Evolutionary conservation across 2,113 vertebrate genomes (phyloP), one percentile per base, ranked within the genome.

Genomic region (Mormoops blainvillei): DNA sequence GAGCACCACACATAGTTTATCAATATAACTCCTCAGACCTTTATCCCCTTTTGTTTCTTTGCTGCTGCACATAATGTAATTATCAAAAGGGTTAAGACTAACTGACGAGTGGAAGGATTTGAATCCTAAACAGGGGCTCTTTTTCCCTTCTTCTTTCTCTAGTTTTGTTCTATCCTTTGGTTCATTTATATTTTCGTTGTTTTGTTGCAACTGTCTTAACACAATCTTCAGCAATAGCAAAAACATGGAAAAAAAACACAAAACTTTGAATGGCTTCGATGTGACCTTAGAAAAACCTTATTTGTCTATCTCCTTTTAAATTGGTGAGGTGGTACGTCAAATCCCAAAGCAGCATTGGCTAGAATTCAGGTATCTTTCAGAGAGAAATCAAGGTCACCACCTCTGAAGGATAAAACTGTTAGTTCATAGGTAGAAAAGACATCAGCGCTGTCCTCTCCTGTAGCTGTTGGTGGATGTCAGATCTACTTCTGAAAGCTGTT

Each of bases 11-110:
- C 98, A 0, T 98, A 98, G 97, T 98, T 98, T 98, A 98, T 98
- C 98, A 99, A 98, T 98, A 98, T 98, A 97, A 98, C 95, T 98
- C 98, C 84, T 98, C 97, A 98, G 98, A 98, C 97, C 98, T 98
- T 98, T 98, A 94, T 97, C 96, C 97, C 93, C 94, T 97, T 97
- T 97, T 95, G 88, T 97, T 97, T n/a, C 89, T 96, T 97, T 93
- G 78, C 61, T 95, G 96, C 97, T 93, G 67, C 93, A 95, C 73
- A 68, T 83, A 97, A 94, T 82, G 52, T 96, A 97, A 96, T 96
- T 98, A 97, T 97, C 96, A 90, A 96, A 98, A 65, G 97, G 78
- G 88, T 97, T 97, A 97, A 97, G 97, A 92, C 63, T 95, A 97
- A 92, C 70, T 89, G 68, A 73, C 52, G 58, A 98, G 82, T 65